Evolutionary conservation across 2,888 invertebrate genomes (phyloP).

Genomic region (Drosophila histrio): DNA sequence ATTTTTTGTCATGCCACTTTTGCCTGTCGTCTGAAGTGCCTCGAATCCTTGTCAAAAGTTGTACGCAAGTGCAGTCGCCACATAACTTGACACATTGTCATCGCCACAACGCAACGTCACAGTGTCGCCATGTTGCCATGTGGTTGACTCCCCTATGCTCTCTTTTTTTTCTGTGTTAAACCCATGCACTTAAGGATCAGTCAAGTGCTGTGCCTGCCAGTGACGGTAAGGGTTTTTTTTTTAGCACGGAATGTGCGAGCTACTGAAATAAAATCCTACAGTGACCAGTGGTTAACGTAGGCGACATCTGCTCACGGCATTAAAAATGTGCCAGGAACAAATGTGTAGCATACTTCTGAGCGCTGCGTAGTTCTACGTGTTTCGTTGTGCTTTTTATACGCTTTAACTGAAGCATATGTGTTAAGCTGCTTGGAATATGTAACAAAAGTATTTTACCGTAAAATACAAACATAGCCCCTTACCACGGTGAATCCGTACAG

Average conservation of each 20-base stretch:
- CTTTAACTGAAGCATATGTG: neutral
- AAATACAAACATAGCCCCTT: too few relatives aligned
- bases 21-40: slow-evolving; percentile 14
- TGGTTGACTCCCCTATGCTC: neutral
- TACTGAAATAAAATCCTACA: slow-evolving; percentile 20
- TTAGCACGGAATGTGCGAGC: neutral
- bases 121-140: slow-evolving; percentile 13
- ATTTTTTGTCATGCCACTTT: neutral
- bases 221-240: slow-evolving; percentile 22
- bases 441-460: too few relatives aligned
- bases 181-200: slow-evolving; percentile 23
- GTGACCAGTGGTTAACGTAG: slow-evolving; percentile 29
- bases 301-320: slow-evolving; percentile 35
- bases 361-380: slow-evolving; percentile 26
- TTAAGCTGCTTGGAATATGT: neutral
- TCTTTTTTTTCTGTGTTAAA: slow-evolving; percentile 9
- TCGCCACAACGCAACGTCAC: slow-evolving; percentile 2
- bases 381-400: slow-evolving; percentile 33
- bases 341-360: slow-evolving; percentile 26
- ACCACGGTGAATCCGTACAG: too few relatives aligned
- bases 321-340: slow-evolving; percentile 33
- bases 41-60: slow-evolving; percentile 51
- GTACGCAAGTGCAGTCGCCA: slow-evolving; percentile 35
- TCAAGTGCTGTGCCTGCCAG: slow-evolving; percentile 22
- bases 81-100: slow-evolving; percentile 45